These are phyloP conservation scores for Chloroceryle inda DNA, from an alignment of 2,797 vertebrate species.

Conservation along the genomic window DNA sequence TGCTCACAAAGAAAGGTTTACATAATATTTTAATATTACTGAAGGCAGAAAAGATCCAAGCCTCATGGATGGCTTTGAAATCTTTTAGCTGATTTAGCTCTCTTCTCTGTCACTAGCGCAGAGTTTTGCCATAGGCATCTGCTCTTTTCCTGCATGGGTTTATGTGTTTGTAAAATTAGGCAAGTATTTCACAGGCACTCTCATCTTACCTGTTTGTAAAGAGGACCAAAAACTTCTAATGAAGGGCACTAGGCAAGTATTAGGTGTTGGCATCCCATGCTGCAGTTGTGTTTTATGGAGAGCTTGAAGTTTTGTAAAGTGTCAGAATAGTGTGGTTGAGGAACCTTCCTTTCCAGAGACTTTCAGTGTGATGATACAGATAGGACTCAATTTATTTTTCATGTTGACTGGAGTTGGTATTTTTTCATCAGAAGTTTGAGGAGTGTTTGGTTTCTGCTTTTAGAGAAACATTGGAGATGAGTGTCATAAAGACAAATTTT, in stretches of 20 bases:
- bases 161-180: constrained; percentile 32
- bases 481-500: constrained; percentile 34
- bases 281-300: constrained; percentile 33
- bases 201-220: constrained; percentile 4
- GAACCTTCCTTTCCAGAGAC: constrained; percentile 69
- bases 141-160: not conserved
- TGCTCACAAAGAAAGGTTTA: constrained; percentile 44
- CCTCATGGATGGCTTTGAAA: constrained; percentile 24
- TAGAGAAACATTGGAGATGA: constrained; percentile 46
- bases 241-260: not conserved
- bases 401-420: constrained; percentile 69
- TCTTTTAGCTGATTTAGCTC: not conserved
- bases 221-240: not conserved
- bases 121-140: not conserved
- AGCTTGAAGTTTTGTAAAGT: constrained; percentile 51
- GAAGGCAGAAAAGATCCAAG: constrained; percentile 43
- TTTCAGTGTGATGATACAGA: constrained; percentile 75
- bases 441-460: constrained; percentile 73
- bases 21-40: constrained; percentile 57
- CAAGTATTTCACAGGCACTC: not conserved
- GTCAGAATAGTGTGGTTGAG: constrained; percentile 62
- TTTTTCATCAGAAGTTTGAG: constrained; percentile 71
- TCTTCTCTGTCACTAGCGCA: not conserved
- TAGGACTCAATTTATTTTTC: constrained; percentile 73
- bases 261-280: not conserved